Evolutionary conservation across 2,797 vertebrate genomes (phyloP).

Genomic region (Anguilla obscura): DNA sequence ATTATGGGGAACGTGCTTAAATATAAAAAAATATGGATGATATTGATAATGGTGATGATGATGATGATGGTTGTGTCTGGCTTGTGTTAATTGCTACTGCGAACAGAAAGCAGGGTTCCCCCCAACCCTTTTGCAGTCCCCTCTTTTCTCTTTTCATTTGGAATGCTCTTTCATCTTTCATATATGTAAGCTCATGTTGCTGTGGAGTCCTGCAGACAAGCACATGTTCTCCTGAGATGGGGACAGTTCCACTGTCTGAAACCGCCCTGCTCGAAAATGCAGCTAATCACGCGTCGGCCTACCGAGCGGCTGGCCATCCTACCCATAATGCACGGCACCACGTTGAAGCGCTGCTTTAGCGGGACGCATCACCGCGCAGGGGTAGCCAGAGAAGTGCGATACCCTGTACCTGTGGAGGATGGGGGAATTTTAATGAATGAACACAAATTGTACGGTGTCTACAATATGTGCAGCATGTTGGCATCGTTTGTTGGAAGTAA

Average conservation of each 20-base stretch:
- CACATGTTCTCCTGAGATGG: not conserved
- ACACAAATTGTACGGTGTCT: not conserved
- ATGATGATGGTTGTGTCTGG: not conserved
- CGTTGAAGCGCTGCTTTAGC: too few species aligned
- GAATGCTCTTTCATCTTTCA: not conserved
- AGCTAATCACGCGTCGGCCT: too few species aligned
- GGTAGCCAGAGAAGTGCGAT: too few species aligned
- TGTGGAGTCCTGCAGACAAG: not conserved
- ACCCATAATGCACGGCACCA: too few species aligned
- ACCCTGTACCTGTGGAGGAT: too few species aligned
- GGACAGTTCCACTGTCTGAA: not conserved
- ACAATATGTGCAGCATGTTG: slow-evolving; percentile 41
- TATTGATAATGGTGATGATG: not conserved
- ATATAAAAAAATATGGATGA: not conserved
- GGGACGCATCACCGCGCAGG: too few species aligned
- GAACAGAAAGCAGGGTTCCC: too few species aligned
- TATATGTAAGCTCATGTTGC: not conserved
- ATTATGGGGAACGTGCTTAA: not conserved
- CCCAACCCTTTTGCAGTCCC: too few species aligned
- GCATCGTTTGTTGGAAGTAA: slow-evolving; percentile 58
- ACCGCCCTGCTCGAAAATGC: not conserved
- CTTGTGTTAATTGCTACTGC: not conserved
- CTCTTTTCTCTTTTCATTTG: too few species aligned
- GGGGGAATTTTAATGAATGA: too few species aligned
- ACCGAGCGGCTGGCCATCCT: too few species aligned